These are phyloP conservation scores for Geotrupes spiniger DNA, from an alignment of 2,888 invertebrate genomes.

Conservation along the genomic window DNA sequence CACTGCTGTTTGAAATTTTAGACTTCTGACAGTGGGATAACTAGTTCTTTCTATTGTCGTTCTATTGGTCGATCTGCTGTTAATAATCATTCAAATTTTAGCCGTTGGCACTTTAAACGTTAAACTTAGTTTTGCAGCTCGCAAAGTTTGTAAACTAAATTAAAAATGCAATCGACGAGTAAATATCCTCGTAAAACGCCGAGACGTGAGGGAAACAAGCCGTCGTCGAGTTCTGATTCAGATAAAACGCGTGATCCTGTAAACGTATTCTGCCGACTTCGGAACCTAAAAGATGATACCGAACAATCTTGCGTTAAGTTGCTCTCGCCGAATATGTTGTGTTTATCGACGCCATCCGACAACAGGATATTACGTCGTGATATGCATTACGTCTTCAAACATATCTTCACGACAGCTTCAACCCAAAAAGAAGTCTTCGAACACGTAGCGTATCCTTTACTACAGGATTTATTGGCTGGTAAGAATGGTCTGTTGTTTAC, in stretches of 20 bases:
- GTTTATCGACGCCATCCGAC: slow-evolving; percentile 64
- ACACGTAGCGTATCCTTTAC: slow-evolving; percentile 78
- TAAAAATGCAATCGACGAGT: slow-evolving; percentile 32
- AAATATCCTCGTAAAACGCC: slow-evolving; percentile 32
- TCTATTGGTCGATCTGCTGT: too few relatives aligned
- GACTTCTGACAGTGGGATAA: too few relatives aligned
- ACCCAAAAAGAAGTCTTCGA: slow-evolving; percentile 84
- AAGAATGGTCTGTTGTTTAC: slow-evolving; percentile 93
- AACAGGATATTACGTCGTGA: slow-evolving; percentile 64
- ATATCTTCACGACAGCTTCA: slow-evolving; percentile 78
- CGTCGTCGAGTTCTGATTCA: slow-evolving; percentile 36
- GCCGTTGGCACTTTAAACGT: too few relatives aligned
- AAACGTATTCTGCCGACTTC: slow-evolving; percentile 83
- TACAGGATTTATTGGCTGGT: slow-evolving; percentile 82
- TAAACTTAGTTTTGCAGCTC: too few relatives aligned
- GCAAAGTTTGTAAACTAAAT: too few relatives aligned
- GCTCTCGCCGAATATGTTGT: slow-evolving; percentile 64
- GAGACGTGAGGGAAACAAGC: slow-evolving; percentile 40
- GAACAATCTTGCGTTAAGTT: slow-evolving; percentile 69
- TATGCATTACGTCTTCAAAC: slow-evolving; percentile 75
- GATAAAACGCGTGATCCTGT: slow-evolving; percentile 64
- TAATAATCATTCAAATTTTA: too few relatives aligned
- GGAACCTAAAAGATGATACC: slow-evolving; percentile 70
- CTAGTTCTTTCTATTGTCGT: too few relatives aligned
- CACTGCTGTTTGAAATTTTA: too few relatives aligned